Evolutionary conservation across 2,797 vertebrate genomes (phyloP).

Genomic region (Odontamblyopus rebecca): DNA sequence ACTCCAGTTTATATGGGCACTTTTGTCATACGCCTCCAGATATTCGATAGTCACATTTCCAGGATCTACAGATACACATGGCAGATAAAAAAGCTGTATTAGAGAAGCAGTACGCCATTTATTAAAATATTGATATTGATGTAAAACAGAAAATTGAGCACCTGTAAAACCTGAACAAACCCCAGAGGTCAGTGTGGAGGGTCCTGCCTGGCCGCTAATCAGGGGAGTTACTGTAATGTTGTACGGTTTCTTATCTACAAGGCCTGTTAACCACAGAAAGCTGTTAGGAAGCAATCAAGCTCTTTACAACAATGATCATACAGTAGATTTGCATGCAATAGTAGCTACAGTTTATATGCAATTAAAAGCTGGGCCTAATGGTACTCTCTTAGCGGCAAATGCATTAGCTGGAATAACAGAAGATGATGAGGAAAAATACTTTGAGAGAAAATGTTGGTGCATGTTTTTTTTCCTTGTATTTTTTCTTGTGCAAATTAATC

Average conservation of each 20-base stretch:
- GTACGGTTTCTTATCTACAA: constrained; percentile 53
- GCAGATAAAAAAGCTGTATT: background rate
- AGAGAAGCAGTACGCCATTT: no score
- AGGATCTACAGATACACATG: constrained; percentile 40
- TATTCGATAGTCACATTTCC: constrained; percentile 20
- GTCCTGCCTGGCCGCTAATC: constrained; percentile 52
- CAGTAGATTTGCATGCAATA: constrained; percentile 2
- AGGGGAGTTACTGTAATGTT: constrained; percentile 70
- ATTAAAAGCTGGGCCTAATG: constrained; percentile 12
- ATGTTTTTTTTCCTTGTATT: no score
- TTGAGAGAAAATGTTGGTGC: no score
- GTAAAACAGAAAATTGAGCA: constrained; percentile 21
- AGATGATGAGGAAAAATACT: background rate
- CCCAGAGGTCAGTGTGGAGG: constrained; percentile 20
- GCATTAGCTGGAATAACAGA: constrained; percentile 28
- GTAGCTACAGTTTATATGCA: background rate
- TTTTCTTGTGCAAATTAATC: no score
- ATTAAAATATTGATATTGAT: background rate
- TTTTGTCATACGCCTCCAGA: constrained; percentile 30
- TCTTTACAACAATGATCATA: background rate
- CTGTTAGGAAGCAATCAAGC: background rate
- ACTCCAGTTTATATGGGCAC: constrained; percentile 60
- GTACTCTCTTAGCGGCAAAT: constrained; percentile 1
- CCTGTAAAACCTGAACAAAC: constrained; percentile 63
- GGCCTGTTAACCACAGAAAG: constrained; percentile 38